These are phyloP conservation scores for Caenorhabditis sp. DNA, from an alignment of 2,888 invertebrate genomes.

Conservation along the genomic window DNA sequence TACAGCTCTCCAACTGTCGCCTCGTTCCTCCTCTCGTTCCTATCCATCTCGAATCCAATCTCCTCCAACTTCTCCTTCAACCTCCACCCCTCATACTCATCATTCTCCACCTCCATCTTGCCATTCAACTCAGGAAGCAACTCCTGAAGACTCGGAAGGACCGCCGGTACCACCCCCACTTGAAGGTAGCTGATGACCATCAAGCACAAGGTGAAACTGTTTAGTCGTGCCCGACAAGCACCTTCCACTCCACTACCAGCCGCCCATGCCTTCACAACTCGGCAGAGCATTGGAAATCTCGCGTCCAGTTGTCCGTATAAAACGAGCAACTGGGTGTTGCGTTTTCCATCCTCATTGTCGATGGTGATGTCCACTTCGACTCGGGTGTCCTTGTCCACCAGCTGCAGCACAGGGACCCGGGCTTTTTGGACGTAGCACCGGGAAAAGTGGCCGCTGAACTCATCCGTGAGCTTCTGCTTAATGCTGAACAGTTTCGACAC, in stretches of 20 bases:
- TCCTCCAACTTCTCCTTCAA: slow-evolving; percentile 1
- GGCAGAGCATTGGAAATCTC: slow-evolving; percentile 22
- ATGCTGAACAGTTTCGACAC: too few species aligned
- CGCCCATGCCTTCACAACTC: slow-evolving; percentile 38
- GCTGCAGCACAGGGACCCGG: slow-evolving; percentile 10
- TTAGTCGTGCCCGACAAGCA: background rate
- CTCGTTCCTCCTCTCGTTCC: background rate
- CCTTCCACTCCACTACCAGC: slow-evolving; percentile 15
- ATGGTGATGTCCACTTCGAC: slow-evolving; percentile 30
- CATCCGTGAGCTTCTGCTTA: too few species aligned
- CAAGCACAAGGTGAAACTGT: slow-evolving; percentile 35
- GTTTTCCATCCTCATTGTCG: slow-evolving; percentile 19
- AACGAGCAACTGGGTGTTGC: slow-evolving; percentile 33
- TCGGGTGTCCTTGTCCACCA: background rate
- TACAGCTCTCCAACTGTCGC: background rate
- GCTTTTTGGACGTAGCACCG: slow-evolving; percentile 10
- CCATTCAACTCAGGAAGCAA: slow-evolving; percentile 13
- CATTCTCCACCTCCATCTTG: background rate
- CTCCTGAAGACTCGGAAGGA: slow-evolving; percentile 26
- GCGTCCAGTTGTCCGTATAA: slow-evolving; percentile 32
- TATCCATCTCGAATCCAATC: background rate
- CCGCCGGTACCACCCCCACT: background rate
- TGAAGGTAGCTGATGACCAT: slow-evolving; percentile 26
- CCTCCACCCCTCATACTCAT: background rate
- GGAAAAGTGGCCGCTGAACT: too few species aligned